Conservation (phyloP, 2,888 invertebrate genomes). For the Tipula vernalis region DNA sequence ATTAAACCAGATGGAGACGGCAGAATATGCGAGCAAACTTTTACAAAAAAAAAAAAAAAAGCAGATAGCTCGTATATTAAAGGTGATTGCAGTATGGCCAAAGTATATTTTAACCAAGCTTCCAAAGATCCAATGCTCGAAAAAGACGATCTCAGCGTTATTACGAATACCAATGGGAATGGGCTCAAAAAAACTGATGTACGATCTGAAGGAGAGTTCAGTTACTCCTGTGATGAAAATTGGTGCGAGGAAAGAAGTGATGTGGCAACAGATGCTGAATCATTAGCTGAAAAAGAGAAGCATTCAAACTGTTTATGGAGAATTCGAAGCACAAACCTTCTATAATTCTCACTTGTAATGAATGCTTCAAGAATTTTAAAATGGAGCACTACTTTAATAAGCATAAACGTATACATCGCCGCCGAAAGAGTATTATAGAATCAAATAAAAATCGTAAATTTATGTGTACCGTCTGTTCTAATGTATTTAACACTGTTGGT, state of each 20-base stretch:
- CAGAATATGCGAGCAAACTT: neutral
- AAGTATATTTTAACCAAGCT: neutral
- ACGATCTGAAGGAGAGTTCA: neutral
- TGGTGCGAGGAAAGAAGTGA: neutral
- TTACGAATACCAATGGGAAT: neutral
- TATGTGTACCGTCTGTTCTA: neutral
- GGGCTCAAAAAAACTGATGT: neutral
- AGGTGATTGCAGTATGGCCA: neutral
- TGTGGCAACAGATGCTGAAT: neutral
- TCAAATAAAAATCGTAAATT: neutral
- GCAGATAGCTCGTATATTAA: neutral
- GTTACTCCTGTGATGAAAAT: neutral
- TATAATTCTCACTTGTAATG: neutral
- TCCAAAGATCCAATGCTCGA: neutral
- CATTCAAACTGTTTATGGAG: neutral
- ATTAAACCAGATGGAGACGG: neutral
- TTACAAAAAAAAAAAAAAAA: neutral
- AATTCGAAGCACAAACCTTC: neutral
- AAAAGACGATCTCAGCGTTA: neutral
- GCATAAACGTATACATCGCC: neutral
- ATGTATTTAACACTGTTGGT: neutral
- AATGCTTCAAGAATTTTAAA: neutral
- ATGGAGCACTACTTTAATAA: neutral
- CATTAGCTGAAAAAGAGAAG: neutral
- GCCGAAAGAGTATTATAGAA: neutral